These are phyloP conservation scores for Macrosoma leucophasiata DNA, from an alignment of 2,888 invertebrate genomes.

Conservation along the genomic window DNA sequence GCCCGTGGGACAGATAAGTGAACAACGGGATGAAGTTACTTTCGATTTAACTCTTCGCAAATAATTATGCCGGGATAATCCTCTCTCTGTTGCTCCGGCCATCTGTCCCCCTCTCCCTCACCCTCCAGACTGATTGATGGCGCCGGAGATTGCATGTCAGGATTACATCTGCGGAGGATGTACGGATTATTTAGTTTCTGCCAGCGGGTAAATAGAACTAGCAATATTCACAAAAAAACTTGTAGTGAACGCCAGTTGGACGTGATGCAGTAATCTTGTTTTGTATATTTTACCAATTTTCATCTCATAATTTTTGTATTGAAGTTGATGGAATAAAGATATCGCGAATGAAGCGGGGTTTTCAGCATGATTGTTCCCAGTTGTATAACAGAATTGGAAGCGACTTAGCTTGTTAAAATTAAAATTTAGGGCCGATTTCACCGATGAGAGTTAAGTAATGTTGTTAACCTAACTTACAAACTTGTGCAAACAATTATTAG, in stretches of 20 bases:
- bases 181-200: conserved; percentile 65
- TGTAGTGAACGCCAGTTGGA: conserved; percentile 32
- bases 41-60: conserved; percentile 35
- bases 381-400: too few relatives aligned
- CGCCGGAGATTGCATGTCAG: conserved; percentile 71
- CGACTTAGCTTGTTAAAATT: too few relatives aligned
- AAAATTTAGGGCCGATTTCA: too few relatives aligned
- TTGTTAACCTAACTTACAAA: too few relatives aligned
- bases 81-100: conserved; percentile 33
- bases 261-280: too few relatives aligned
- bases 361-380: too few relatives aligned
- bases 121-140: conserved; percentile 56
- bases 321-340: too few relatives aligned
- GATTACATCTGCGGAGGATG: conserved; percentile 69
- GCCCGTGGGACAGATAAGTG: background rate
- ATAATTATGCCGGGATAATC: conserved; percentile 41
- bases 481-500: too few relatives aligned
- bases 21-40: conserved; percentile 8
- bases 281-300: too few relatives aligned
- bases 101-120: conserved; percentile 25
- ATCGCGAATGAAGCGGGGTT: too few relatives aligned
- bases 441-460: too few relatives aligned
- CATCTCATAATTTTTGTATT: too few relatives aligned
- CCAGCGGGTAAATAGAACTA: conserved; percentile 49
- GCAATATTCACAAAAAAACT: conserved; percentile 45